Conservation (phyloP, 1,140 invertebrate species). For the Pissodes strobi region DNA sequence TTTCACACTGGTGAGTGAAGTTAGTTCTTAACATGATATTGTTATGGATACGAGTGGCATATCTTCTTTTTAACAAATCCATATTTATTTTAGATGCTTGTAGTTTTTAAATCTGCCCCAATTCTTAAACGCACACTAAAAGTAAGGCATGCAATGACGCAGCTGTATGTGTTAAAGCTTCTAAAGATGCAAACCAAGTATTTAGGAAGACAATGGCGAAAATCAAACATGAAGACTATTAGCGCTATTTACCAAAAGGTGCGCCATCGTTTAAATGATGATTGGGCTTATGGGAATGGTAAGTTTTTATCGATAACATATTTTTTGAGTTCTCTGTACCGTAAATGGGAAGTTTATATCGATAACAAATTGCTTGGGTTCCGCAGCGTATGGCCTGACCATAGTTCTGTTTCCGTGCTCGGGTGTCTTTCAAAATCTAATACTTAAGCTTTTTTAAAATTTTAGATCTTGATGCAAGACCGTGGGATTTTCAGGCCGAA, state of each 20-base stretch:
- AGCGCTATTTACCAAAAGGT: conserved; percentile 99
- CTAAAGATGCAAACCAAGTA: conserved; percentile 99
- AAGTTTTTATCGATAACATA: too few species aligned
- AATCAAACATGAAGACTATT: conserved; percentile 99
- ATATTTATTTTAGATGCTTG: conserved; percentile 90
- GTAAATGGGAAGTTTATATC: neutral
- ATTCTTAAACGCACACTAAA: conserved; percentile 96
- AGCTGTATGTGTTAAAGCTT: conserved; percentile 96
- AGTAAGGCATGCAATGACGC: conserved; percentile 95
- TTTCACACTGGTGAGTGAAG: too few species aligned
- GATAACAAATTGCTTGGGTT: too few species aligned
- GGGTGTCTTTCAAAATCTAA: too few species aligned
- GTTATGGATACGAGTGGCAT: too few species aligned
- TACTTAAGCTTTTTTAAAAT: conserved; percentile 28
- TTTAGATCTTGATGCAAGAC: conserved; percentile 91
- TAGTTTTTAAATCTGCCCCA: conserved; percentile 99
- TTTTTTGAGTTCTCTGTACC: conserved; percentile 1
- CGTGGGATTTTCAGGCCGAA: conserved; percentile 99
- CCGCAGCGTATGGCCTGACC: too few species aligned
- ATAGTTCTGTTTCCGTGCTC: too few species aligned
- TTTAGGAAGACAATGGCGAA: conserved; percentile 97
- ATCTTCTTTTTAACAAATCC: too few species aligned
- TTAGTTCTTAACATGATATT: too few species aligned
- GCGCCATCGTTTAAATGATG: conserved; percentile 92
- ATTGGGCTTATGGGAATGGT: conserved; percentile 99